Base-by-base conservation (phyloP, 2,888 invertebrate species). In the Tenthredo distinguenda region DNA sequence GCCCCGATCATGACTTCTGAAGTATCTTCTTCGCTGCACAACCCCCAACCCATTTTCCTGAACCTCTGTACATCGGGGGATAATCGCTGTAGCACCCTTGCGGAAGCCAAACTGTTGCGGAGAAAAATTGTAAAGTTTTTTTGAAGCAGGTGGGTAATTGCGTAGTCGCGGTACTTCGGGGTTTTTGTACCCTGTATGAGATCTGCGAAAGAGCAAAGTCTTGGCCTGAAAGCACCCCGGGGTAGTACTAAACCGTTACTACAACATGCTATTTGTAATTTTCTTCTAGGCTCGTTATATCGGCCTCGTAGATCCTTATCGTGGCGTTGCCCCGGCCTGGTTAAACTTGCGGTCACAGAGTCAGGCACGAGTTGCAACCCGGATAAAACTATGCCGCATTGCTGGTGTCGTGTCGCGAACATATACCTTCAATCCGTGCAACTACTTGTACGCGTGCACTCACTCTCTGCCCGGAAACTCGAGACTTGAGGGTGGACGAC, bases 401-500 rank as follows among this genome's bases (percentile, higher is more conserved):
- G 81, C 81, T 62, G 81, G 62, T 81, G 37, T 62, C 58, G 81
- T 81, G 81, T 58, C 40, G 37, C 40, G 12, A 77, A 31, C 12
- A 12, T 40, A 50, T 12, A 40, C 58, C 6, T 58, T 58, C 58
- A 81, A 81, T 81, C 81, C 81, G 62, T 81, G 81, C 62, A 81
- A 31, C 50, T 77, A 43, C 50, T 26, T 50, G 31, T 77, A 50
- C 76, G n/a, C 76, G 31, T 76, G 43, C 31, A 50, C 18, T 18
- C 31, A 34, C 31, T 50, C 55, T 77, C 31, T 47, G 31, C 55
- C 50, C 50, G 50, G 77, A 77, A 77, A 43, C 84, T 76, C 50
- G 55, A 47, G 81, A 58, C 40, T 85, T 10, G 65, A 40, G 89
- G 91, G 90, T 91, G 88, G 90, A 91, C 90, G 91, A 91, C 91